phyloP scores from a whole-genome alignment of 1,140 invertebrate species.

The Grapholita molesta region DNA sequence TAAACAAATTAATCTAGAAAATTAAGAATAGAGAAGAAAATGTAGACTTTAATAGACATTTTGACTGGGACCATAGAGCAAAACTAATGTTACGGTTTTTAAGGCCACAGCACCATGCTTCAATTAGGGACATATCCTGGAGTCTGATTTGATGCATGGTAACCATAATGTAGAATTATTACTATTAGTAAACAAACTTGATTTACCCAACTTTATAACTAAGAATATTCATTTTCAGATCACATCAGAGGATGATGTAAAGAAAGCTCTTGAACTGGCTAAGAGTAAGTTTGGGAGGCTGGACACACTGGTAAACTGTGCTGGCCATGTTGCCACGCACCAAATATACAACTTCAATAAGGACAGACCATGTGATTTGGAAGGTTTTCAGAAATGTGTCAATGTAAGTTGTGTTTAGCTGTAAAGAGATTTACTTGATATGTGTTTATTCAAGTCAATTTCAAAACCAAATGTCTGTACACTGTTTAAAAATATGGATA shows the following conservation, averaged over 20 bases:
- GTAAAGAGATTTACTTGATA: too few relatives aligned
- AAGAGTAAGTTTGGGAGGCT: slow-evolving; percentile 91
- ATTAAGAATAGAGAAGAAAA: too few relatives aligned
- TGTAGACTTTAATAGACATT: too few relatives aligned
- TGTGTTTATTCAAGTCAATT: not conserved
- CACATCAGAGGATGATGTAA: slow-evolving; percentile 90
- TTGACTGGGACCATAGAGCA: too few relatives aligned
- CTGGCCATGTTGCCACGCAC: slow-evolving; percentile 93
- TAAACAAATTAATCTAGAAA: too few relatives aligned
- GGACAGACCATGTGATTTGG: slow-evolving; percentile 82
- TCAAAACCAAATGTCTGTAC: too few relatives aligned
- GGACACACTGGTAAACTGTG: slow-evolving; percentile 95
- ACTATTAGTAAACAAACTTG: not conserved
- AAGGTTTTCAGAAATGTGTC: slow-evolving; percentile 79
- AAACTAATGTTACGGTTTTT: too few relatives aligned
- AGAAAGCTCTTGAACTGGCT: slow-evolving; percentile 83
- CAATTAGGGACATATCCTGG: too few relatives aligned
- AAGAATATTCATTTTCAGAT: slow-evolving; percentile 79
- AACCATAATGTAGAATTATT: slow-evolving; percentile 6
- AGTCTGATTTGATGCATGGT: slow-evolving; percentile 17
- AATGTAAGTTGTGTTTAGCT: slow-evolving; percentile 41
- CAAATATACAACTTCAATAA: slow-evolving; percentile 96
- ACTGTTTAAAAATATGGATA: too few relatives aligned
- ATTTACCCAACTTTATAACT: slow-evolving; percentile 14
- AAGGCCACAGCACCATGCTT: too few relatives aligned